Conservation (phyloP, 2,888 invertebrate genomes). For the Synergus gifuensis region DNA sequence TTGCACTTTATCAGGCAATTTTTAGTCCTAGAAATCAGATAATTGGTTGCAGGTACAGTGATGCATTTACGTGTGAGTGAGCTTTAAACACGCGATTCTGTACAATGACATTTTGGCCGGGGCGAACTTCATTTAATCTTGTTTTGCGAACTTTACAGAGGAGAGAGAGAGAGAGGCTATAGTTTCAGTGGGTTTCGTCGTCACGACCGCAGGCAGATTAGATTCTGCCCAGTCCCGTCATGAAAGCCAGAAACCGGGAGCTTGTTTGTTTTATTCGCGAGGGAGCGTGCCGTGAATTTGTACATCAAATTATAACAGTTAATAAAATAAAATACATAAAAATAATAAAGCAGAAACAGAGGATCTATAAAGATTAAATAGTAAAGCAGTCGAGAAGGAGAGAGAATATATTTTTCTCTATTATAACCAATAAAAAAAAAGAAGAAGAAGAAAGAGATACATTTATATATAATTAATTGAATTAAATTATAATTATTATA, state of each 20-base stretch:
- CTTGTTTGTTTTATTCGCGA: constrained; percentile 34
- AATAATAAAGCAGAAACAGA: constrained; percentile 18
- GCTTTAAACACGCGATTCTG: constrained; percentile 35
- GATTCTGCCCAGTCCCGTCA: constrained; percentile 25
- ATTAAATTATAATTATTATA: no score
- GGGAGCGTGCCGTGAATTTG: constrained; percentile 36
- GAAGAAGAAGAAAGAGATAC: no score
- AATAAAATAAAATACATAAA: constrained; percentile 30
- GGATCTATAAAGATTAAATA: constrained; percentile 19
- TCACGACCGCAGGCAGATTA: constrained; percentile 39
- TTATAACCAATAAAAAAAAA: no score
- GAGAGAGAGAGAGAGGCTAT: neutral
- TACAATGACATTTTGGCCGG: constrained; percentile 13
- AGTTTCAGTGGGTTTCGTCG: constrained; percentile 27
- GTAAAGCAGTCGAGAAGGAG: neutral
- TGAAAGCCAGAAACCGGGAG: constrained; percentile 35
- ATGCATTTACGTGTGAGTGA: constrained; percentile 1
- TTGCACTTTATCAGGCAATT: neutral
- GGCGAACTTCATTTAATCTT: constrained; percentile 29
- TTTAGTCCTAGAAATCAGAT: neutral
- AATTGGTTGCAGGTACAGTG: neutral
- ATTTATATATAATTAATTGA: no score
- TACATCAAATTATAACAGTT: constrained; percentile 34
- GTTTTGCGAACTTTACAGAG: constrained; percentile 8
- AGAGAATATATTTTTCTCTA: neutral